phyloP scores from a whole-genome alignment of 2,113 vertebrate genomes.

The Nyctibius bracteatus region DNA sequence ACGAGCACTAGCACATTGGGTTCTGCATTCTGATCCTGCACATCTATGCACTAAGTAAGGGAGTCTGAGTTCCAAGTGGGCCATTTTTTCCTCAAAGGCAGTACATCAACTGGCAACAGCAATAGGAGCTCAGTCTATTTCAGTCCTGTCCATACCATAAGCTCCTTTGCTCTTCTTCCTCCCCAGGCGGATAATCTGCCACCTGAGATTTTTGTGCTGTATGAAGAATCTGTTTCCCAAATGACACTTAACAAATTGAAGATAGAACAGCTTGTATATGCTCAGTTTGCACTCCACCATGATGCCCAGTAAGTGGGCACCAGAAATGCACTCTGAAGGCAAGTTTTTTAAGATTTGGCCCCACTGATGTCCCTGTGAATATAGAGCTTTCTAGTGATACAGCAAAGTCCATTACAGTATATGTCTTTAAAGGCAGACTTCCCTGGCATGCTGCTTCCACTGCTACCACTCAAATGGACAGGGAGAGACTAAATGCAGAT shows the following conservation, averaged over 20 bases:
- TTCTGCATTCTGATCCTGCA: accelerated
- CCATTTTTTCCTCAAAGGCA: background rate
- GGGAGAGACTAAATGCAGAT: background rate
- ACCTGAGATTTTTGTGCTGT: background rate
- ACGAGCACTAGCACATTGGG: background rate
- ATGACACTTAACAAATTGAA: background rate
- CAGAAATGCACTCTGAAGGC: background rate
- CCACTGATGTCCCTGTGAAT: background rate
- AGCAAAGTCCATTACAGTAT: background rate
- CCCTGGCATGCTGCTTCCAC: background rate
- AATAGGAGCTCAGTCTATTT: background rate
- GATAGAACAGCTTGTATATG: background rate
- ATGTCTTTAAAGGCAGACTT: background rate
- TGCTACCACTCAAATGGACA: background rate
- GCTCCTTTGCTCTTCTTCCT: background rate
- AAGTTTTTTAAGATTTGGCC: background rate
- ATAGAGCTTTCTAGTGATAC: background rate
- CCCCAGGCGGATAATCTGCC: background rate
- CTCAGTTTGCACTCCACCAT: background rate
- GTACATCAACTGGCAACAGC: background rate
- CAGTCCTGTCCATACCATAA: background rate
- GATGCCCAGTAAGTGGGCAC: background rate
- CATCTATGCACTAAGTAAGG: background rate
- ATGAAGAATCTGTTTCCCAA: background rate
- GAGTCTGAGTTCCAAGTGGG: background rate